phyloP scores from a whole-genome alignment of 2,797 vertebrate species.

The Knipowitschia caucasica region DNA sequence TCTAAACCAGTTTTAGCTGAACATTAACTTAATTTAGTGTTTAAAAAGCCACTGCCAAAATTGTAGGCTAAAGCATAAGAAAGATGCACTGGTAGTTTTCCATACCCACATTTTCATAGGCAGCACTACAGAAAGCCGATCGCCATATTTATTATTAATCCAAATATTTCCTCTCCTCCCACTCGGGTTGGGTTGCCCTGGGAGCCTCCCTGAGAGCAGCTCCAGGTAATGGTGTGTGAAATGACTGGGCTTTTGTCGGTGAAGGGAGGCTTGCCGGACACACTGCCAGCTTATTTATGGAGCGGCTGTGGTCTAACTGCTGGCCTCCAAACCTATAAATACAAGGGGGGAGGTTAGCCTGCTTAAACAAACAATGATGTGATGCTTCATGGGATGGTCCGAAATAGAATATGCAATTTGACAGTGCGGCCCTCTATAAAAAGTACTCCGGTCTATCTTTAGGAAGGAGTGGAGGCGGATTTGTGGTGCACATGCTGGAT shows the following conservation, averaged over 20 bases:
- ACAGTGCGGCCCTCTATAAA: constrained; percentile 58
- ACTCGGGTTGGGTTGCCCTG: constrained; percentile 31
- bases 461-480: constrained; percentile 48
- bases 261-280: constrained; percentile 54
- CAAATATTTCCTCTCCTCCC: constrained; percentile 54
- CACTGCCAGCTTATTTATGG: constrained; percentile 74
- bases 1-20: no score
- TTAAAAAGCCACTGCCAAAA: neutral
- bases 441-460: constrained; percentile 56
- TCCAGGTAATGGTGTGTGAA: constrained; percentile 73
- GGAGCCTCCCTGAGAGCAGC: constrained; percentile 48
- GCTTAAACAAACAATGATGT: constrained; percentile 76
- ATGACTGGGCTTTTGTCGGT: constrained; percentile 76
- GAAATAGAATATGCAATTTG: constrained; percentile 72
- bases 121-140: constrained; percentile 46
- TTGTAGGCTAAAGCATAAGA: neutral
- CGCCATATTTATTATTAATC: constrained; percentile 60
- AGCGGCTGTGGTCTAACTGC: constrained; percentile 70
- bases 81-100: constrained; percentile 46
- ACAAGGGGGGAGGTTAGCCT: constrained; percentile 58
- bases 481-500: constrained; percentile 41
- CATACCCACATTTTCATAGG: constrained; percentile 40
- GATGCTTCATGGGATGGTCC: constrained; percentile 51
- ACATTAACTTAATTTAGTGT: no score
- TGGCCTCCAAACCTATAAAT: constrained; percentile 74